phyloP scores from a whole-genome alignment of 2,888 invertebrate genomes.

The Eumacrocentrus americanus region DNA sequence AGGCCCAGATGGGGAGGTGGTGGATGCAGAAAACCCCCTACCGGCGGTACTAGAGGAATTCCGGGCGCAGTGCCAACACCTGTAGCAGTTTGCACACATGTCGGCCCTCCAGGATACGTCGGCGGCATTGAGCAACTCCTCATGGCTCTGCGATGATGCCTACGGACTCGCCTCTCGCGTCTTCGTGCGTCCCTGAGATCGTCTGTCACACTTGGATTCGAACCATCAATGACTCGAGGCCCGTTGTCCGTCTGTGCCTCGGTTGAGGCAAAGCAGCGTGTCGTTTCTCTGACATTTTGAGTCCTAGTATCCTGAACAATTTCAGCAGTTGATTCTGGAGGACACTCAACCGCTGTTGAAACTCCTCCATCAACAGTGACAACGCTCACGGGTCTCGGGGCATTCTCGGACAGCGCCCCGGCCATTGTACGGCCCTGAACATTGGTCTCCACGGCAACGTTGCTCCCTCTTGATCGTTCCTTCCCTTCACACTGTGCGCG shows the following conservation, averaged over 20 bases:
- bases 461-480: conserved; percentile 28
- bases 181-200: conserved; percentile 54
- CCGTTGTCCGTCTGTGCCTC: conserved; percentile 56
- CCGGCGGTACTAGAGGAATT: conserved; percentile 46
- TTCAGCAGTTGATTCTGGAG: conserved; percentile 21
- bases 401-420: conserved; percentile 59
- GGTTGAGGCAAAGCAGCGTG: conserved; percentile 55
- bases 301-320: conserved; percentile 6
- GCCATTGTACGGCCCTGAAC: conserved; percentile 57
- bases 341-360: conserved; percentile 21
- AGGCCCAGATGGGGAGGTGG: conserved; percentile 59
- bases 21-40: conserved; percentile 55
- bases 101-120: conserved; percentile 47
- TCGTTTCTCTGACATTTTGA: conserved; percentile 20
- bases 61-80: conserved; percentile 40
- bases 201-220: conserved; percentile 33
- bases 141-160: conserved; percentile 52
- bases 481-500: conserved; percentile 2
- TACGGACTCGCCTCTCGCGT: conserved; percentile 53
- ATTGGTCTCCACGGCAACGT: conserved; percentile 48
- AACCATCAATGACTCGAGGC: conserved; percentile 29
- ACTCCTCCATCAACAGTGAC: conserved; percentile 50
- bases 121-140: conserved; percentile 55
- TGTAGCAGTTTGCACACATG: conserved; percentile 35
- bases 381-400: conserved; percentile 59